A percentile compares a stretch with the other conserved stretches of the same genome.
These are phyloP conservation scores for Ophion ellenae DNA, from an alignment of 2,888 invertebrate species.

Conservation along the genomic window DNA sequence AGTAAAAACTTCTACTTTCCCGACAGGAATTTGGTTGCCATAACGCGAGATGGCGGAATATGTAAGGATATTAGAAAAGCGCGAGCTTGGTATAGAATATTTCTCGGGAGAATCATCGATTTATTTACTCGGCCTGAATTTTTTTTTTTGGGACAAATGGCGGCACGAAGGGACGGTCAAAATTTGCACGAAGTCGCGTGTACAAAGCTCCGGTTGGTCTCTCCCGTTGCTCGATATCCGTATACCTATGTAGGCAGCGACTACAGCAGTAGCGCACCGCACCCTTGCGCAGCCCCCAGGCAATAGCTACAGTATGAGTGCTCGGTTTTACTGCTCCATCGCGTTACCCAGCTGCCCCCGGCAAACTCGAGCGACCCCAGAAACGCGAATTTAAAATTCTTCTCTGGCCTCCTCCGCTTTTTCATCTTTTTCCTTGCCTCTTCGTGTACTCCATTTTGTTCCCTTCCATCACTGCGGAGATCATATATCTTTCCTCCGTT, in stretches of 20 bases:
- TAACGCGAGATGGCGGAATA: no score
- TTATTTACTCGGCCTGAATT: not conserved
- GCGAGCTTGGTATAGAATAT: not conserved
- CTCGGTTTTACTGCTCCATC: slow-evolving; percentile 53
- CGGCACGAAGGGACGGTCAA: not conserved
- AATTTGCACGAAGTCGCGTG: not conserved
- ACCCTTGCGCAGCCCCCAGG: slow-evolving; percentile 64
- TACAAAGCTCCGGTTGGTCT: slow-evolving; percentile 9
- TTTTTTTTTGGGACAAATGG: not conserved
- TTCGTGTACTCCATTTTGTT: slow-evolving; percentile 14
- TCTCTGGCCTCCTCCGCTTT: slow-evolving; percentile 19
- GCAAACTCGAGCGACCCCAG: slow-evolving; percentile 55
- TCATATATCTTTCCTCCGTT: not conserved
- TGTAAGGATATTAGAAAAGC: no score
- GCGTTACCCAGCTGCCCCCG: slow-evolving; percentile 55
- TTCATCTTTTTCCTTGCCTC: slow-evolving; percentile 5
- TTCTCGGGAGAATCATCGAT: not conserved
- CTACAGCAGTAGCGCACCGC: slow-evolving; percentile 63
- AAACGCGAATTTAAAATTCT: slow-evolving; percentile 62
- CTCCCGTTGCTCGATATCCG: slow-evolving; percentile 3
- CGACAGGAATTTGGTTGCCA: no score
- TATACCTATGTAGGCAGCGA: slow-evolving; percentile 36
- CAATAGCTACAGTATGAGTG: slow-evolving; percentile 46
- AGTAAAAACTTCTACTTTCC: no score
- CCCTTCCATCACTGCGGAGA: slow-evolving; percentile 36